phyloP scores from a whole-genome alignment of 2,113 vertebrate species.

The Nycticryphes semicollaris region DNA sequence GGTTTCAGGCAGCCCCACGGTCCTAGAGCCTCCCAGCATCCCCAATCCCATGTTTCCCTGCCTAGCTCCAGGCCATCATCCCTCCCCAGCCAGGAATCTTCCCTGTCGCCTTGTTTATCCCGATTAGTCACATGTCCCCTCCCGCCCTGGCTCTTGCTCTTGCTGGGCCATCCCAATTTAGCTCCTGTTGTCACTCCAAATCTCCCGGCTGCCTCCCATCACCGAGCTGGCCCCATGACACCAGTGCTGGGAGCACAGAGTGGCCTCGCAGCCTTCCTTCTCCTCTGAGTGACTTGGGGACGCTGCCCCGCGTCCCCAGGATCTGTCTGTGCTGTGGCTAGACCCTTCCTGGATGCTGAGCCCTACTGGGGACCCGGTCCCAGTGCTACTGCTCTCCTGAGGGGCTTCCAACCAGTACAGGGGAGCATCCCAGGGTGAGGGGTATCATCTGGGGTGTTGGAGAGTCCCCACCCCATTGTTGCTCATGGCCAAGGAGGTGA shows the following conservation, averaged over 20 bases:
- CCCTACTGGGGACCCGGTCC: fast-evolving
- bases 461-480: fast-evolving
- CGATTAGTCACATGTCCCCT: constrained; percentile 21
- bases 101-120: constrained; percentile 27
- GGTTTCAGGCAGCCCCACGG: not conserved
- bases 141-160: not conserved
- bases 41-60: not conserved
- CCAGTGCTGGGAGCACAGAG: not conserved
- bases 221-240: fast-evolving
- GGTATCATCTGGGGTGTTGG: not conserved
- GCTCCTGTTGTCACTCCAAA: constrained; percentile 49
- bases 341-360: not conserved
- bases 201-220: not conserved
- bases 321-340: fast-evolving
- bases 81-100: constrained; percentile 49
- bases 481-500: not conserved
- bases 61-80: not conserved
- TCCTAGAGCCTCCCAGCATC: not conserved
- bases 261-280: not conserved
- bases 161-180: constrained; percentile 46
- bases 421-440: not conserved
- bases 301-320: fast-evolving
- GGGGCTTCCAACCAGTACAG: not conserved
- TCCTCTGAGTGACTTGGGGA: not conserved
- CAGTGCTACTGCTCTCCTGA: not conserved